Percentiles rank a stretch among this genome's conserved stretches.
These are phyloP conservation scores for Diarsia brunnea DNA, from an alignment of 2,888 invertebrate genomes.

Conservation along the genomic window DNA sequence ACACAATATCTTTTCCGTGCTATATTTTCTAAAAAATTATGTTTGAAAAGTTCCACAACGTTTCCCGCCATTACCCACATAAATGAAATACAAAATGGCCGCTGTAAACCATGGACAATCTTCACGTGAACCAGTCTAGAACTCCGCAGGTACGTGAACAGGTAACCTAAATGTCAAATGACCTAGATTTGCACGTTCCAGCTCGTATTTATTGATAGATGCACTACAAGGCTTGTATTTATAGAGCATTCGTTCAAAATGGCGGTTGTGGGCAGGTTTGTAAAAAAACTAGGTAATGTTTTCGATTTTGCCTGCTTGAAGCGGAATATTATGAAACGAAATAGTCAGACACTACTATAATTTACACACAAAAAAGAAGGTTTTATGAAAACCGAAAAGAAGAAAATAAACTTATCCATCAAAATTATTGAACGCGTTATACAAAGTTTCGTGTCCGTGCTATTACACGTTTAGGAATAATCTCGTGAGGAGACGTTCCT, in stretches of 20 bases:
- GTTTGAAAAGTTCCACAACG: constrained; percentile 2
- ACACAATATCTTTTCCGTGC: too few species aligned
- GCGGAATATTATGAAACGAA: background rate
- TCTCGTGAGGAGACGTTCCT: too few species aligned
- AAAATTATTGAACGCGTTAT: too few species aligned
- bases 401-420: too few species aligned
- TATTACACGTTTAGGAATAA: too few species aligned
- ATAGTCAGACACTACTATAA: too few species aligned
- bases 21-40: background rate
- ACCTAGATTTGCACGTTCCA: constrained; percentile 41
- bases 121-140: constrained; percentile 46
- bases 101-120: constrained; percentile 46
- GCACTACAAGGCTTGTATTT: constrained; percentile 4
- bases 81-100: constrained; percentile 43
- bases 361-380: too few species aligned
- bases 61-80: constrained; percentile 34
- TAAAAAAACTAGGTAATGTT: background rate
- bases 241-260: constrained; percentile 2
- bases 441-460: too few species aligned
- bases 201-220: constrained; percentile 42
- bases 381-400: too few species aligned
- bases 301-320: background rate
- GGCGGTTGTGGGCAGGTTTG: background rate
- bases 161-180: constrained; percentile 55
- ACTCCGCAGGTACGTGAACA: constrained; percentile 36